Evolutionary conservation across 2,797 vertebrate species (phyloP).

Genomic region (Nannoperca obscura): DNA sequence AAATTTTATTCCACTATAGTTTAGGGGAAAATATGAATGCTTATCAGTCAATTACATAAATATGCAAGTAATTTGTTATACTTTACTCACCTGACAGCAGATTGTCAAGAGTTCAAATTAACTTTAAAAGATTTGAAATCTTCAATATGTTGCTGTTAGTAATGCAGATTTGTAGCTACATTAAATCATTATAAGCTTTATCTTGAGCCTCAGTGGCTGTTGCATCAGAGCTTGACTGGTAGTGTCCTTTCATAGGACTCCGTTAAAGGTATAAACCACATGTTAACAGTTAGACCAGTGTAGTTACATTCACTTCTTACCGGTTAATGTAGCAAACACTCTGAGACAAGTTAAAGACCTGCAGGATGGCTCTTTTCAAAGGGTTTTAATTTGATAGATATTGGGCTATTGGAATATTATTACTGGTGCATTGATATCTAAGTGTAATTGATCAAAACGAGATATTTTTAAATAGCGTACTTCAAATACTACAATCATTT

Average conservation of each 20-base stretch:
- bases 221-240: too few relatives aligned
- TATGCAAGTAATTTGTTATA: neutral
- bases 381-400: neutral
- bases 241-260: too few relatives aligned
- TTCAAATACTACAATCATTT: too few relatives aligned
- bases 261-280: neutral
- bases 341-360: neutral
- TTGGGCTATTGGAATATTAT: neutral
- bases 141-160: neutral
- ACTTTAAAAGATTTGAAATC: neutral
- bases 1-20: neutral
- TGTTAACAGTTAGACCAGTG: neutral
- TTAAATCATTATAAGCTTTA: neutral
- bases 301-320: neutral
- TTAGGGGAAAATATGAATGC: neutral
- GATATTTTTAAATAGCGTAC: neutral
- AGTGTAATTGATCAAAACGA: neutral
- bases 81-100: neutral
- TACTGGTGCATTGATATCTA: neutral
- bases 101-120: neutral
- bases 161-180: neutral
- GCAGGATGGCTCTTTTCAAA: neutral
- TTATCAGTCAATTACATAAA: neutral
- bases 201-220: neutral
- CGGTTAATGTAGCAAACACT: neutral